phyloP scores from a whole-genome alignment of 2,113 vertebrate species.

The Arvicanthis niloticus region DNA sequence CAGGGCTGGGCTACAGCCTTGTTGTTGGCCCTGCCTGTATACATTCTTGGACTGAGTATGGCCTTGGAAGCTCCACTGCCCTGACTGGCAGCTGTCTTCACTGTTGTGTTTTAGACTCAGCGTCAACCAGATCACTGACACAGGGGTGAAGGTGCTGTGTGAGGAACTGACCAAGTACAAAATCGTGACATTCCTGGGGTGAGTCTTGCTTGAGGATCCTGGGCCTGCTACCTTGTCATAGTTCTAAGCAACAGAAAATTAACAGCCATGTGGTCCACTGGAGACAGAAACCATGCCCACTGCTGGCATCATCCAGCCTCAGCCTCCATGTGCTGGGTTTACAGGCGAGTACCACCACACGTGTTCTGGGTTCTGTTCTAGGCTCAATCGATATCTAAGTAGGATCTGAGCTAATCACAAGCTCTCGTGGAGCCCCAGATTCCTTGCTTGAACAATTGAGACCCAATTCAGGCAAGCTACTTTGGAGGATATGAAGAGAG shows the following conservation, averaged over 20 bases:
- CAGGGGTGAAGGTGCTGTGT: conserved; percentile 91
- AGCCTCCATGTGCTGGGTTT: background rate
- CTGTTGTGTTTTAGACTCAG: conserved; percentile 89
- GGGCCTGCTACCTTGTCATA: background rate
- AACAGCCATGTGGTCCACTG: fast-evolving
- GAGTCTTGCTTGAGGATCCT: conserved; percentile 76
- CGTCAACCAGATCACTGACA: conserved; percentile 95
- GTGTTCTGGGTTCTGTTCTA: background rate
- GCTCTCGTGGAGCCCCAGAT: background rate
- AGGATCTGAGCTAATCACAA: background rate
- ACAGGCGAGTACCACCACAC: background rate
- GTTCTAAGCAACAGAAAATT: background rate
- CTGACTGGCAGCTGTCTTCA: conserved; percentile 6
- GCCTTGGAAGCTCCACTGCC: background rate
- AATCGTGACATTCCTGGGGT: conserved; percentile 93
- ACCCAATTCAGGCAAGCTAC: background rate
- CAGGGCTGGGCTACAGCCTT: background rate
- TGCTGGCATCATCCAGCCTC: too few relatives aligned
- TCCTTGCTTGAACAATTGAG: background rate
- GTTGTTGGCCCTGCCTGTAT: fast-evolving
- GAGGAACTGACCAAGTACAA: conserved; percentile 94
- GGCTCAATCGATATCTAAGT: background rate
- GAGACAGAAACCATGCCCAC: background rate
- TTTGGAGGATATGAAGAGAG: background rate
- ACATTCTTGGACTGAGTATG: background rate